Evolutionary conservation across 1,140 invertebrate species (phyloP).

Genomic region (Plutomurus gul): DNA sequence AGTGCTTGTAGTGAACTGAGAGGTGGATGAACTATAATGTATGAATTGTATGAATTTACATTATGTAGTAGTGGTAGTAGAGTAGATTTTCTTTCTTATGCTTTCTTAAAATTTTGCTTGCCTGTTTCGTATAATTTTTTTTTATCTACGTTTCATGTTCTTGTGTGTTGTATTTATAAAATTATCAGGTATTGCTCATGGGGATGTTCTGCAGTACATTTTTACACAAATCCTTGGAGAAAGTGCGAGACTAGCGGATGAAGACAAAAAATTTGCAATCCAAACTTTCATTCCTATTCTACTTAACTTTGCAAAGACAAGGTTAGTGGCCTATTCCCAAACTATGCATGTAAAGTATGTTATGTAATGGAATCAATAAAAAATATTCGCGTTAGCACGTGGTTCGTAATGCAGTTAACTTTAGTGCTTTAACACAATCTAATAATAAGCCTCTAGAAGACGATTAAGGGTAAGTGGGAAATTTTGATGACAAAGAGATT

Average conservation of each 20-base stretch:
- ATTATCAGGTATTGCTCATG: constrained; percentile 58
- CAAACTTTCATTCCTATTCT: constrained; percentile 54
- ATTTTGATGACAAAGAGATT: no score
- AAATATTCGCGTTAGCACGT: no score
- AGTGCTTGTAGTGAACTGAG: no score
- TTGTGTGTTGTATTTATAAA: no score
- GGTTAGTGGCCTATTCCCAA: constrained; percentile 39
- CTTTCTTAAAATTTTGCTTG: not conserved
- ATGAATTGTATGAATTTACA: no score
- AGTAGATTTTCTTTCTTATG: not conserved
- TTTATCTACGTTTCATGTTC: not conserved
- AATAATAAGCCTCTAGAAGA: no score
- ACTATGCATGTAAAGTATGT: not conserved
- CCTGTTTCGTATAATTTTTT: not conserved
- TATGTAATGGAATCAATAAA: no score
- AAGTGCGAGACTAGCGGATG: constrained; percentile 46
- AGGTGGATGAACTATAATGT: no score
- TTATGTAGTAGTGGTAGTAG: not conserved
- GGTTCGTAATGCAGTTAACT: no score
- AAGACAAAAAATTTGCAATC: constrained; percentile 54
- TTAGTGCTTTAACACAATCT: no score
- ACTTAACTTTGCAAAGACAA: constrained; percentile 54
- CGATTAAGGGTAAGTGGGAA: no score
- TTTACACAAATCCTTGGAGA: constrained; percentile 55
- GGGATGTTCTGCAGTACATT: constrained; percentile 58